Evolutionary conservation across 2,797 vertebrate species (phyloP).

Genomic region (Ctenochaetus hawaiiensis): DNA sequence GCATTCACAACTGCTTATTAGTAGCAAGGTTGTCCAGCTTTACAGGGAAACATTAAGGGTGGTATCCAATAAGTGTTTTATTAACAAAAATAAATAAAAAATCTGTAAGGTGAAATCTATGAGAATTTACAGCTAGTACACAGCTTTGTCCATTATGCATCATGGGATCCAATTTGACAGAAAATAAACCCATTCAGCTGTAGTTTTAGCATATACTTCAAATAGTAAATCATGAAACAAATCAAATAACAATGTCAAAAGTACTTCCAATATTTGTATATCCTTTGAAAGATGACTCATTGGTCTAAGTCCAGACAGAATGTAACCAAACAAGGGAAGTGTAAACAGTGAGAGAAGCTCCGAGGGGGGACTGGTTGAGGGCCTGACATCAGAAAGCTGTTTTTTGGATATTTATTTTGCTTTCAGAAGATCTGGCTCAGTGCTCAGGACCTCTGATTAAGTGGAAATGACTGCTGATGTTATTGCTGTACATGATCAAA

Average conservation of each 20-base stretch:
- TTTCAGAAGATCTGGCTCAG: neutral
- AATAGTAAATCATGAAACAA: neutral
- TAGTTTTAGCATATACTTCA: neutral
- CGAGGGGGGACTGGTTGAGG: neutral
- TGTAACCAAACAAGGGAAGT: neutral
- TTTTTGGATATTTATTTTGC: neutral
- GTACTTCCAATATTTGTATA: neutral
- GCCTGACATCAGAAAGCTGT: neutral
- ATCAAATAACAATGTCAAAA: neutral
- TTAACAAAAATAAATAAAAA: neutral
- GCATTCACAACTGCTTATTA: neutral
- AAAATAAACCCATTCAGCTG: neutral
- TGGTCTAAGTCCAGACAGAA: neutral
- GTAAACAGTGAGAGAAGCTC: neutral
- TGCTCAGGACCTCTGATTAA: neutral
- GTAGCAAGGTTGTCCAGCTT: neutral
- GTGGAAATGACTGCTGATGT: slow-evolving; percentile 1
- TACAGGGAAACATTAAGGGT: neutral
- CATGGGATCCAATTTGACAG: neutral
- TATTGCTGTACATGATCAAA: slow-evolving; percentile 8
- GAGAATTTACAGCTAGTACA: neutral
- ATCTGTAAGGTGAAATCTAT: neutral
- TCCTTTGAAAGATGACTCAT: neutral
- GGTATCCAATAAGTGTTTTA: neutral
- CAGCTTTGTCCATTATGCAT: neutral